Evolutionary conservation across 2,797 vertebrate genomes (phyloP), one percentile per base, ranked within the genome.

Genomic region (Intellagama lesueurii): DNA sequence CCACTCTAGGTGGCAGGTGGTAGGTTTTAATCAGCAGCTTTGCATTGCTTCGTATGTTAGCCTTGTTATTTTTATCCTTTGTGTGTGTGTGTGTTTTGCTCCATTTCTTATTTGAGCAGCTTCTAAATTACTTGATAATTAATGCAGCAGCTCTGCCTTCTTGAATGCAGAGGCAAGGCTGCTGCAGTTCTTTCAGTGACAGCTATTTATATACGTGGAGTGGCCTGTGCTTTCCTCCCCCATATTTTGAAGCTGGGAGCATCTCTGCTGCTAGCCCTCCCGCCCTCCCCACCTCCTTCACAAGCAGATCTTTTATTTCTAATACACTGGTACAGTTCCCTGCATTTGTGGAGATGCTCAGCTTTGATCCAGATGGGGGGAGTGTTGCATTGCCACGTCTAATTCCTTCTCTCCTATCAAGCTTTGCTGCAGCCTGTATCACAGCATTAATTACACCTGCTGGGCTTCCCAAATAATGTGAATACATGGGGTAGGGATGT

Each of bases 11-110:
- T 85, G 92, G 78, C 76, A 28, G 85, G n/a, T 89, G 17, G 88
- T 92, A 79, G 69, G 78, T 92, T 95, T 95, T 88, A 93, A 86
- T 93, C 56, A 87, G 47, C 81, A 83, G 84, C 16, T 22, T 76
- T 91, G 91, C 44, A 81, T 91, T 86, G 86, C 91, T 92, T 93
- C 84, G 26, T 85, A 83, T 64, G 86, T 17, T 52, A 60, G 81
- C 73, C 44, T 88, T n/a, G 75, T 44, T 86, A 44, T 26, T 92
- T 94, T 94, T 72, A 87, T 44, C 72, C 73, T 64, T 64, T 77
- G 79, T 91, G 0, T 80, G 52, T 72, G 85, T 85, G 7, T 64
- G 60, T 64, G 60, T 72, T 88, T 85, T 85, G 7, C 68, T 85
- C 73, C 5, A 72, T 87, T 80, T 68, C 0, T 4, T 60, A 85